These are phyloP conservation scores for Drosophila lacicola DNA, from an alignment of 2,888 invertebrate genomes.

Conservation along the genomic window DNA sequence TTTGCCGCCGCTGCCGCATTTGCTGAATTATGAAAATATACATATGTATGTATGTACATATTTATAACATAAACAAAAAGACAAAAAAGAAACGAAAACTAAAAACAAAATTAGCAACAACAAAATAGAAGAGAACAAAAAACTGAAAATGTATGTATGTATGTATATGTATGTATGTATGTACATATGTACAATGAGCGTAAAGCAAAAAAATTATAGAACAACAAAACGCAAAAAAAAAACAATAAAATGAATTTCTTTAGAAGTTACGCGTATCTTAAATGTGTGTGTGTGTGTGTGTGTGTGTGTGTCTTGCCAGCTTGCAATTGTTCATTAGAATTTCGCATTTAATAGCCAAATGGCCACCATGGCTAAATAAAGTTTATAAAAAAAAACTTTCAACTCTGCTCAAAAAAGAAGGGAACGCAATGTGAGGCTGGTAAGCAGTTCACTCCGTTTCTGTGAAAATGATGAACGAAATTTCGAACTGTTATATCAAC, in stretches of 20 bases:
- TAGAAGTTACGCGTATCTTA: conserved; percentile 24
- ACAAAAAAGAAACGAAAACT: conserved; percentile 25
- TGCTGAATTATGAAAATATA: conserved; percentile 46
- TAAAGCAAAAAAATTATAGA: conserved; percentile 19
- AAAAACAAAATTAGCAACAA: conserved; percentile 46
- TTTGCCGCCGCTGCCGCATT: conserved; percentile 38
- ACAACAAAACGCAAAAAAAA: conserved; percentile 11
- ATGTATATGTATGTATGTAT: neutral
- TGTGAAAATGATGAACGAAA: neutral
- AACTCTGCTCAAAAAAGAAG: neutral
- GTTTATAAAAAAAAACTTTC: neutral
- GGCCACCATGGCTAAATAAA: conserved; percentile 1
- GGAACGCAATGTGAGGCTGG: no score
- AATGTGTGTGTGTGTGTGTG: neutral
- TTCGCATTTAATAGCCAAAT: conserved; percentile 11
- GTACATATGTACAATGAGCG: conserved; percentile 24
- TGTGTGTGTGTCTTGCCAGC: conserved; percentile 1
- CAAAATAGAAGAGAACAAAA: conserved; percentile 38
- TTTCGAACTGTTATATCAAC: neutral
- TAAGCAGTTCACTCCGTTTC: neutral
- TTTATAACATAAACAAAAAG: conserved; percentile 72
- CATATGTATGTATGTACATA: conserved; percentile 12
- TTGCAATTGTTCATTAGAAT: conserved; percentile 23
- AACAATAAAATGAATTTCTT: conserved; percentile 28
- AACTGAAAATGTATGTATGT: conserved; percentile 9